Evolutionary conservation across 2,888 invertebrate species (phyloP).

Genomic region (Panopea generosa): DNA sequence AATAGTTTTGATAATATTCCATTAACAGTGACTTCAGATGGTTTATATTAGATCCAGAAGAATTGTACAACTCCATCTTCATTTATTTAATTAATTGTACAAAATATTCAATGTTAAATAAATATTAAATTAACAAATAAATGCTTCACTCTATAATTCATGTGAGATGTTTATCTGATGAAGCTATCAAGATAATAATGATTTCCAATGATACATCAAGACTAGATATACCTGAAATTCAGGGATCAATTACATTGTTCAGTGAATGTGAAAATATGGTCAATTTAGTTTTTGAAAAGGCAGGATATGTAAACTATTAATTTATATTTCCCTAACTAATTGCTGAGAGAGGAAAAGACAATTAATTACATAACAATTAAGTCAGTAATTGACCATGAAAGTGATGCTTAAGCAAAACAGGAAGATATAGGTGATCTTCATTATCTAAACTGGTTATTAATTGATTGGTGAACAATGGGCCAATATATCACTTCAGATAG

Average conservation of each 20-base stretch:
- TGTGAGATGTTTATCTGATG: too few species aligned
- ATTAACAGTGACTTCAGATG: slow-evolving; percentile 44
- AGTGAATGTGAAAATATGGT: slow-evolving; percentile 11
- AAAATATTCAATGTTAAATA: too few species aligned
- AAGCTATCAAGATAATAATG: too few species aligned
- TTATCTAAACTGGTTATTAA: slow-evolving; percentile 28
- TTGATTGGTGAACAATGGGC: slow-evolving; percentile 27
- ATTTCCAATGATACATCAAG: too few species aligned
- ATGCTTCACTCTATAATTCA: too few species aligned
- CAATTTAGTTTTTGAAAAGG: not conserved
- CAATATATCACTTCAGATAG: slow-evolving; percentile 11
- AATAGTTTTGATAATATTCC: slow-evolving; percentile 47
- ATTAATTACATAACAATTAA: not conserved
- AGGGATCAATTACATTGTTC: slow-evolving; percentile 23
- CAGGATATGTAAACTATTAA: slow-evolving; percentile 21
- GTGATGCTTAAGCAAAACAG: not conserved
- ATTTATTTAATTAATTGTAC: not conserved
- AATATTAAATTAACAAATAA: too few species aligned
- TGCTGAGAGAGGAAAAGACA: slow-evolving; percentile 2
- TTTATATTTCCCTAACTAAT: slow-evolving; percentile 12
- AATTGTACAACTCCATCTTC: slow-evolving; percentile 40
- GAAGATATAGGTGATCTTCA: too few species aligned
- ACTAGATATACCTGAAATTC: slow-evolving; percentile 2
- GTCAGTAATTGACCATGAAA: not conserved
- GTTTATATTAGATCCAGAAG: slow-evolving; percentile 44